A percentile compares a stretch with the other conserved stretches of the same genome.
phyloP scores from a whole-genome alignment of 2,888 invertebrate species.

The Pseudococcus jackbeardsleyi region DNA sequence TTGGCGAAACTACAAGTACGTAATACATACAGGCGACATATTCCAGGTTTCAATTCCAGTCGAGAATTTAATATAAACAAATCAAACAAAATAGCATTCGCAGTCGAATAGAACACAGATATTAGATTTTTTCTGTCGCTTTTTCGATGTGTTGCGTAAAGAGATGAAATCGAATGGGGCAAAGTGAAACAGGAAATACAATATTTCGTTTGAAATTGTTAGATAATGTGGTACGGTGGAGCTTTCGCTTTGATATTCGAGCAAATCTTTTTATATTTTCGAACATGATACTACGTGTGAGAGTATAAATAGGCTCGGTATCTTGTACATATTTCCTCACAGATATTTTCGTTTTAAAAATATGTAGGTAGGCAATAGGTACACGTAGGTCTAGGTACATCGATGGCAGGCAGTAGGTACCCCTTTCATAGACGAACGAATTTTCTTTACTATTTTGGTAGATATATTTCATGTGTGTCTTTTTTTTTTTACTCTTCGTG shows the following conservation, averaged over 20 bases:
- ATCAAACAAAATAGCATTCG: slow-evolving; percentile 44
- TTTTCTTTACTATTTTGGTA: background rate
- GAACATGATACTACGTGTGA: slow-evolving; percentile 17
- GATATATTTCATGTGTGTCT: background rate
- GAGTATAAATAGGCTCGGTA: background rate
- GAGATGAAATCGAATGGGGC: background rate
- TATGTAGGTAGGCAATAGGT: background rate
- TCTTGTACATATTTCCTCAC: background rate
- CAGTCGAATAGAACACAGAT: background rate
- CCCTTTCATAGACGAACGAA: background rate
- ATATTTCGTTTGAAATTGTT: slow-evolving; percentile 50
- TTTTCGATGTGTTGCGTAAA: background rate
- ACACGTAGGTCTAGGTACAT: too few species aligned
- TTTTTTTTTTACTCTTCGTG: background rate
- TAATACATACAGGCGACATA: background rate
- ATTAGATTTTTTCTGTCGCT: slow-evolving; percentile 31
- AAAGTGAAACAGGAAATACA: slow-evolving; percentile 40
- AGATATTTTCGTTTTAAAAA: background rate
- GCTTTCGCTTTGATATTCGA: slow-evolving; percentile 46
- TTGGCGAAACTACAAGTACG: background rate
- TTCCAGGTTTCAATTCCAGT: slow-evolving; percentile 37
- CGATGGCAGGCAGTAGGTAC: too few species aligned
- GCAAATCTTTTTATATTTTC: slow-evolving; percentile 48
- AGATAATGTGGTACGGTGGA: slow-evolving; percentile 17
- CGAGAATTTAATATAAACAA: slow-evolving; percentile 42